These are phyloP conservation scores for Notolepis coatsorum DNA, from an alignment of 2,797 vertebrate genomes.

Conservation along the genomic window DNA sequence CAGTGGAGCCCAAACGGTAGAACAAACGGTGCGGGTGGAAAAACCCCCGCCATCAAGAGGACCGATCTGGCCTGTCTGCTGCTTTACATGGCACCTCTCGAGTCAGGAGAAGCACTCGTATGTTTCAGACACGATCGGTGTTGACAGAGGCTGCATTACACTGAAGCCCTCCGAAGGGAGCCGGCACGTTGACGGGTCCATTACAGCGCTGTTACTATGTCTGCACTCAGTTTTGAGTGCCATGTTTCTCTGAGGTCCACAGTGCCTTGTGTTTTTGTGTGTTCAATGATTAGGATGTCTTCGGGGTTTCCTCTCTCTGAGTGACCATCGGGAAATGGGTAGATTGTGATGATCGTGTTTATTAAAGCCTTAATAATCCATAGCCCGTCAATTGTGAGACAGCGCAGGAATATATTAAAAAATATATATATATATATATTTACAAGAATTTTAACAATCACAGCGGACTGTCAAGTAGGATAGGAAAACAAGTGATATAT, in stretches of 20 bases:
- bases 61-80: conserved; percentile 12
- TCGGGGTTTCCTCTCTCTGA: conserved; percentile 1
- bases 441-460: too few relatives aligned
- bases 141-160: conserved; percentile 32
- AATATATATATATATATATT: too few relatives aligned
- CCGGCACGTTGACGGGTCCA: conserved; percentile 24
- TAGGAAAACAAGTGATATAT: too few relatives aligned
- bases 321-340: neutral
- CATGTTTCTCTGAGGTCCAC: neutral
- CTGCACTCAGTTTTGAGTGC: conserved; percentile 31
- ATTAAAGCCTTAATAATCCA: neutral
- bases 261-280: conserved; percentile 20
- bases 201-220: conserved; percentile 19
- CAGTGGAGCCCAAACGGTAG: conserved; percentile 17
- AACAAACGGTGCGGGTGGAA: neutral
- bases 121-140: conserved; percentile 26
- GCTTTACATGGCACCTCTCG: conserved; percentile 11
- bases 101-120: conserved; percentile 23
- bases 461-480: too few relatives aligned
- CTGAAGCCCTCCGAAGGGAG: conserved; percentile 13
- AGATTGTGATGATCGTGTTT: conserved; percentile 9
- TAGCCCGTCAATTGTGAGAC: neutral
- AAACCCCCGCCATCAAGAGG: conserved; percentile 14
- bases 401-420: neutral
- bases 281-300: conserved; percentile 10